Evolutionary conservation across 2,113 vertebrate genomes (phyloP), one percentile per base, ranked within the genome.

Genomic region (Prolemur simus): DNA sequence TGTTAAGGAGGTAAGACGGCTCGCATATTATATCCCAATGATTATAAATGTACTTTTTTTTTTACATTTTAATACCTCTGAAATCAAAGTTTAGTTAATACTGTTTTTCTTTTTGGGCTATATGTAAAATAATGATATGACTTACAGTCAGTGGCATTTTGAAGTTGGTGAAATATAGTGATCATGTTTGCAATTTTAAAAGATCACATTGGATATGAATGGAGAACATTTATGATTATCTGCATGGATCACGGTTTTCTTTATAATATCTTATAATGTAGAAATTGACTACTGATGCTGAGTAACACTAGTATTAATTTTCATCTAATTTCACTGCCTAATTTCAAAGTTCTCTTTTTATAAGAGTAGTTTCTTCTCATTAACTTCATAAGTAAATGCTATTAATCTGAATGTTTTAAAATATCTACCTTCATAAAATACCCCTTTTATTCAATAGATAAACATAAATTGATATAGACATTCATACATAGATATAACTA

Each of bases 81-180:
- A 56, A 88, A 89, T 74, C 49, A 82, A 90, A 89, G 42, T 76
- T 63, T 47, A 54, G 42, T 32, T 74, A 47, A 23, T 42, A 27
- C 56, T 85, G 91, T 87, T 96, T 96, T 89, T 86, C 58, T 80
- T 85, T 81, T 82, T 84, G 71, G 37, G 52, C 49, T 54, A n/a
- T 63, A 63, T 60, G 14, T 80, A 80, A 93, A 95, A 77, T 63
- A 84, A 80, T 68, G 15, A 74, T 87, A 45, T 32, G 58, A 18
- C 29, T 20, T 85, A 18, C 1, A 42, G 12, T 27, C 2, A 2
- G 3, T 73, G 20, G 25, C 32, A 77, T 87, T 87, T 95, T 92
- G 86, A 60, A 89, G 32, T 58, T 76, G 78, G 32, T 92, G 64
- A 92, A 81, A n/a, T 90, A 49, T 20, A 6, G 29, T 93, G 54